Percentiles rank a stretch among this genome's conserved stretches.
These are phyloP conservation scores for Gerris lacustris DNA, from an alignment of 2,888 invertebrate genomes.

Conservation along the genomic window DNA sequence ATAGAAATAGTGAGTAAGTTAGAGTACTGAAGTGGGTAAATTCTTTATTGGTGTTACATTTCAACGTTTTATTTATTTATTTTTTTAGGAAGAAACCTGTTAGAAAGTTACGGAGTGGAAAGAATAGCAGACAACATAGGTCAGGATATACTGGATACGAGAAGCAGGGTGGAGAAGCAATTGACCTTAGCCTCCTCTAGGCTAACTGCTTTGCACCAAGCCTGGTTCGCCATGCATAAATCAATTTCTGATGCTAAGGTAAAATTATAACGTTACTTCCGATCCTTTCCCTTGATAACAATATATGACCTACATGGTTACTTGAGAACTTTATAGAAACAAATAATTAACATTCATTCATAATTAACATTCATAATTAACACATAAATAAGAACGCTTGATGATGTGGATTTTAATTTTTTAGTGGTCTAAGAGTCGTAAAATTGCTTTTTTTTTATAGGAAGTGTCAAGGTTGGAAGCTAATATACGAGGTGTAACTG, in stretches of 20 bases:
- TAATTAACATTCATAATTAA: too few relatives aligned
- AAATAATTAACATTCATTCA: too few relatives aligned
- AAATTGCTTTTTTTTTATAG: slow-evolving; percentile 15
- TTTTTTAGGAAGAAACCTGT: slow-evolving; percentile 37
- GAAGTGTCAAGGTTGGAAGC: slow-evolving; percentile 49
- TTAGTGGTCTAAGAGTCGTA: too few relatives aligned
- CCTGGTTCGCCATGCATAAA: slow-evolving; percentile 48
- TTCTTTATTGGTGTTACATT: too few relatives aligned
- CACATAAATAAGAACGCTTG: too few relatives aligned
- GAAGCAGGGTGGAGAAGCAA: slow-evolving; percentile 45
- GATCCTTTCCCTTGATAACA: background rate
- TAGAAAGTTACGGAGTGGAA: slow-evolving; percentile 30
- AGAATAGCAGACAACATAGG: slow-evolving; percentile 38
- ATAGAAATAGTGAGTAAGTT: too few relatives aligned
- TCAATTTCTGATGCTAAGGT: slow-evolving; percentile 46
- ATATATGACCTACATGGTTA: too few relatives aligned
- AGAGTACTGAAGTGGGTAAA: too few relatives aligned
- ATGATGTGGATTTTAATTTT: too few relatives aligned
- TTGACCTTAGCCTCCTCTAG: slow-evolving; percentile 47
- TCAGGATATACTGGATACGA: slow-evolving; percentile 50
- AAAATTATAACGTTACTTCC: background rate
- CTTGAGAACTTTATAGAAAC: too few relatives aligned
- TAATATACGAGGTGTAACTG: slow-evolving; percentile 56
- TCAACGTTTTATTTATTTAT: too few relatives aligned
- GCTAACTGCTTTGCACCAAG: slow-evolving; percentile 45